Base-by-base conservation (phyloP, 1,140 invertebrate genomes). In the Eueides isabella region DNA sequence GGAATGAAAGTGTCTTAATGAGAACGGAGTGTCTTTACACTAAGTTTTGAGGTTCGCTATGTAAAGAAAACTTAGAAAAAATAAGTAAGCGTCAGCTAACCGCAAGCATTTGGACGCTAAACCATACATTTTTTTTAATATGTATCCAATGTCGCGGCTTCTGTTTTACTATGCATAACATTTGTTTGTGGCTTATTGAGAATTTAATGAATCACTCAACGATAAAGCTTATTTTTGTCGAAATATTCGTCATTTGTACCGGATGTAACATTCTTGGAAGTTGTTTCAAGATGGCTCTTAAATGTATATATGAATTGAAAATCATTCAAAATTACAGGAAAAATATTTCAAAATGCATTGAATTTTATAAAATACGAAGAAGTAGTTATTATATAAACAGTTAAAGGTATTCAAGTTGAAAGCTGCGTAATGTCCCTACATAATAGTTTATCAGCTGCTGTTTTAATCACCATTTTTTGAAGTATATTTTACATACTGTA, bases 141-240 rank as follows among this genome's bases (percentile, higher is more conserved):
- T 31, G 66, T 64, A 76, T 67, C 35, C 68, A 71, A 73, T 61
- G 71, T 64, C 38, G 67, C 71, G 35, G 62, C 73, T 64, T 74
- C 71, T 41, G 61, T 74, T 74, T 76, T 61, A 69, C 61, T 64
- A 74, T 75, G 75, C 64, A 67, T 76, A 78, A 72, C 29, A 72
- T 76, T 66, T 75, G 74, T 78, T 79, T 77, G 67, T 41, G 66
- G 74, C 61, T 79, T 80, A 80, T 80, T 79, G 71, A 38, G 79
- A 82, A 81, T 75, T 68, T 33, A 67, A 48, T 87, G 85, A 87
- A 68, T 87, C 85, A 85, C 80, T 72, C 69, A 66, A 61, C 65
- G 77, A 78, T 31, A 29, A 55, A n/a, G 29, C 28, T 75, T 70
- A 75, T 72, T 76, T 71, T 80, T 80, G 70, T 76, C 72, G 29